Conservation (phyloP, 1,140 invertebrate genomes). For the Calephelis nemesis region DNA sequence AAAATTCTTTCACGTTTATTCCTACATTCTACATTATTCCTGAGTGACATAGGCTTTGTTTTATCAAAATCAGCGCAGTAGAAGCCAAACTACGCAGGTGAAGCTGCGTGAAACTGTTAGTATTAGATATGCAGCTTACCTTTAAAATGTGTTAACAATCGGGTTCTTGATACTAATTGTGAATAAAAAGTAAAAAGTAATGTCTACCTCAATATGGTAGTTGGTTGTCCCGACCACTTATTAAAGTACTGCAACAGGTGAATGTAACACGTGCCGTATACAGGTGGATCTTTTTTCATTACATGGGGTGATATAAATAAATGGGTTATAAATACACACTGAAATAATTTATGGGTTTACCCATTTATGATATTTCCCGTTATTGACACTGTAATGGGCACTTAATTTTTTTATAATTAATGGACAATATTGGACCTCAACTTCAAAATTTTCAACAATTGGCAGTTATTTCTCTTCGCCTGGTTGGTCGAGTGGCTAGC, state of each 20-base stretch:
- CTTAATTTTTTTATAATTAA: background rate
- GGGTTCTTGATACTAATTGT: constrained; percentile 9
- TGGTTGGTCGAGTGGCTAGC: too few species aligned
- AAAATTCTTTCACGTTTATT: too few species aligned
- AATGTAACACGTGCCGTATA: constrained; percentile 50
- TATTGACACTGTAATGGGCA: background rate
- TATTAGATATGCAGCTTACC: too few species aligned
- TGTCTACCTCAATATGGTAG: constrained; percentile 29
- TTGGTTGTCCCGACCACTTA: constrained; percentile 30
- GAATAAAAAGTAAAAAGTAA: constrained; percentile 51
- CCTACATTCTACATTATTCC: too few species aligned
- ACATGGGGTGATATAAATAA: constrained; percentile 13
- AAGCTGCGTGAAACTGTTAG: too few species aligned
- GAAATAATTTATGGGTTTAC: constrained; percentile 10
- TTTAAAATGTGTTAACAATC: too few species aligned
- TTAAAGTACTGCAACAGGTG: constrained; percentile 58
- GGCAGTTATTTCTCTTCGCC: too few species aligned
- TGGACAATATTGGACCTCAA: too few species aligned
- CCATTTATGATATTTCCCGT: constrained; percentile 4
- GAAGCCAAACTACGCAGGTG: too few species aligned
- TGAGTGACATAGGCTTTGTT: too few species aligned
- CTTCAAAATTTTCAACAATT: too few species aligned
- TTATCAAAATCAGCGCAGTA: too few species aligned
- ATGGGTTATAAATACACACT: constrained; percentile 14
- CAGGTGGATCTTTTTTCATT: constrained; percentile 43